These are phyloP conservation scores for Dilophus febrilis DNA, from an alignment of 2,888 invertebrate genomes.

Conservation along the genomic window DNA sequence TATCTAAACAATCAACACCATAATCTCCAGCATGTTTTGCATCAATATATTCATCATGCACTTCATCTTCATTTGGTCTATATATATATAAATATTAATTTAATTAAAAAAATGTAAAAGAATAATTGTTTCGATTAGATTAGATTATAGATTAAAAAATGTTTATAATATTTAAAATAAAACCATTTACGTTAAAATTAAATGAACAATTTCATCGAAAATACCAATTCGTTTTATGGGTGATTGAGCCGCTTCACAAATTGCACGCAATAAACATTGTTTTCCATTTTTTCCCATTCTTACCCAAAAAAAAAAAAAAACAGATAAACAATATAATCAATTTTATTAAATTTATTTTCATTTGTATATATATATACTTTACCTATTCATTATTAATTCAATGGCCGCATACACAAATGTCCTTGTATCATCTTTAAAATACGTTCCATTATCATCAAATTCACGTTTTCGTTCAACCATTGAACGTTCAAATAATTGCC, in stretches of 20 bases:
- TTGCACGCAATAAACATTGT: conserved; percentile 32
- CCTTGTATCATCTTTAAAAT: conserved; percentile 1
- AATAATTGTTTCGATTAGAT: no score
- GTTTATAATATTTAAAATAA: no score
- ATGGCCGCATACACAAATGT: conserved; percentile 1
- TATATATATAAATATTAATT: no score
- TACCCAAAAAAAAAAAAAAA: no score
- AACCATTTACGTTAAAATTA: conserved; percentile 3
- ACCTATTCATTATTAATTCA: neutral
- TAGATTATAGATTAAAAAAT: no score
- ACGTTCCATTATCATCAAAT: neutral
- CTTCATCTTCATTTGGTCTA: conserved; percentile 3
- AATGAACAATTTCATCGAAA: conserved; percentile 5
- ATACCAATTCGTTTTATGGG: conserved; percentile 6
- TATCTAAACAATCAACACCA: conserved; percentile 1
- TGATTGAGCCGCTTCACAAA: conserved; percentile 33
- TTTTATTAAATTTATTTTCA: no score
- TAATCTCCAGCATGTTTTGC: conserved; percentile 1
- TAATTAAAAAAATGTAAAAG: no score
- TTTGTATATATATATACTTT: neutral
- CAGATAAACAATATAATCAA: no score
- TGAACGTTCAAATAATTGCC: neutral
- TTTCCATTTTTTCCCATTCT: conserved; percentile 28
- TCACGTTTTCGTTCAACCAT: neutral
- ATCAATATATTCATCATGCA: conserved; percentile 1